phyloP scores from a whole-genome alignment of 1,140 invertebrate genomes.

The Mizuhopecten yessoensis region DNA sequence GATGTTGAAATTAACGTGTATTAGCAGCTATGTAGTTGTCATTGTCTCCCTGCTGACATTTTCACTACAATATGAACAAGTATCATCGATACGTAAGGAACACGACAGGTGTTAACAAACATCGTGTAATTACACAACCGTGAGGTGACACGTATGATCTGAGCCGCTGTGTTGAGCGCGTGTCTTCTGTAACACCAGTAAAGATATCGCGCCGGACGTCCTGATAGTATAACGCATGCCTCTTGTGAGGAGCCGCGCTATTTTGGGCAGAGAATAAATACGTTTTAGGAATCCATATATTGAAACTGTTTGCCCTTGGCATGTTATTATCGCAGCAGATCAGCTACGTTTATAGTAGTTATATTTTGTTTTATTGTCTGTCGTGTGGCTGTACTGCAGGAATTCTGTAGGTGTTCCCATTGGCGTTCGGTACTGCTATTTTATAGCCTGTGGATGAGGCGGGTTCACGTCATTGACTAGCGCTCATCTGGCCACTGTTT shows the following conservation, averaged over 20 bases:
- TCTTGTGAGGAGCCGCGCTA: not conserved
- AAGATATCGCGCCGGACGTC: not conserved
- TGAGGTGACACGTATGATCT: not conserved
- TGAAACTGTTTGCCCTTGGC: not conserved
- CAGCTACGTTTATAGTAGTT: not conserved
- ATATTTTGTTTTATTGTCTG: not conserved
- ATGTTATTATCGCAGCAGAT: not conserved
- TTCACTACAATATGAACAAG: no score
- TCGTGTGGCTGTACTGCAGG: not conserved
- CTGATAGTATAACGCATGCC: not conserved
- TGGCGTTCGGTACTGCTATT: not conserved
- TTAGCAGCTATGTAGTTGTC: not conserved
- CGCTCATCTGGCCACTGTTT: not conserved
- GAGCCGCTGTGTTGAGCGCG: not conserved
- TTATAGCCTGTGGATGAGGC: not conserved
- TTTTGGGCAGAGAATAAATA: not conserved
- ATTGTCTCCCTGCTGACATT: no score
- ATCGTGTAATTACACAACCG: not conserved
- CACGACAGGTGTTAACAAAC: not conserved
- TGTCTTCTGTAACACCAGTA: not conserved
- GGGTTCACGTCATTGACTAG: not conserved
- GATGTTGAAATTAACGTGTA: not conserved
- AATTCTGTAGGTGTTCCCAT: not conserved
- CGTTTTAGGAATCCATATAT: constrained; percentile 2
- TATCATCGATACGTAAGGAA: not conserved